phyloP scores from a whole-genome alignment of 2,113 vertebrate genomes.

The Sorex araneus region DNA sequence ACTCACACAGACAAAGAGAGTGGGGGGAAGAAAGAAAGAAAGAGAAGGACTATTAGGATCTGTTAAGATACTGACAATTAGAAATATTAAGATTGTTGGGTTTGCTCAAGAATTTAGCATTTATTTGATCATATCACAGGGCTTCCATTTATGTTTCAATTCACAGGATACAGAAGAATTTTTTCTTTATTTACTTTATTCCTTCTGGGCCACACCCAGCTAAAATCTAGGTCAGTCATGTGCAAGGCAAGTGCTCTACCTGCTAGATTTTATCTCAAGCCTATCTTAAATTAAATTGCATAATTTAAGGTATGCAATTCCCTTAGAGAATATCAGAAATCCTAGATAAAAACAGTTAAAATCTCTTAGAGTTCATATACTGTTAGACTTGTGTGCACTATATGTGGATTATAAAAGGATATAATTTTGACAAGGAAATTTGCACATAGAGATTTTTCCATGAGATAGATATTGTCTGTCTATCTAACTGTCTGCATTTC shows the following conservation, averaged over 20 bases:
- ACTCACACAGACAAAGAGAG: too few species aligned
- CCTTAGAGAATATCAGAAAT: slow-evolving; percentile 19
- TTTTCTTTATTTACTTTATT: slow-evolving; percentile 17
- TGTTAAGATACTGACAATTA: slow-evolving; percentile 33
- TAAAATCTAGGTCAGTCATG: too few species aligned
- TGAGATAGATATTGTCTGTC: neutral
- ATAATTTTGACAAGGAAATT: neutral
- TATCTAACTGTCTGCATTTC: neutral
- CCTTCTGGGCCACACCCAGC: too few species aligned
- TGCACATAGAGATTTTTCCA: neutral
- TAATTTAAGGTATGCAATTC: slow-evolving; percentile 38
- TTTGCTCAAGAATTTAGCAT: neutral
- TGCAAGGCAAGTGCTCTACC: too few species aligned
- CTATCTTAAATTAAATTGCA: too few species aligned
- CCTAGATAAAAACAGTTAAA: slow-evolving; percentile 30
- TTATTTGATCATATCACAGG: slow-evolving; percentile 24
- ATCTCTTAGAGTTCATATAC: neutral
- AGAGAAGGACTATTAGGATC: neutral
- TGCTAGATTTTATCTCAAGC: too few species aligned
- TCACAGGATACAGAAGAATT: slow-evolving; percentile 23
- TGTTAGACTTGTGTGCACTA: neutral
- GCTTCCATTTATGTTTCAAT: slow-evolving; percentile 32
- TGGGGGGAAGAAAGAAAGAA: too few species aligned
- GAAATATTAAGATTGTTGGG: slow-evolving; percentile 3
- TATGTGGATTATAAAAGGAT: slow-evolving; percentile 1